Evolutionary conservation across 92 coral and sea anemone species (phyloP).

Genomic region (Paragorgia papillata): DNA sequence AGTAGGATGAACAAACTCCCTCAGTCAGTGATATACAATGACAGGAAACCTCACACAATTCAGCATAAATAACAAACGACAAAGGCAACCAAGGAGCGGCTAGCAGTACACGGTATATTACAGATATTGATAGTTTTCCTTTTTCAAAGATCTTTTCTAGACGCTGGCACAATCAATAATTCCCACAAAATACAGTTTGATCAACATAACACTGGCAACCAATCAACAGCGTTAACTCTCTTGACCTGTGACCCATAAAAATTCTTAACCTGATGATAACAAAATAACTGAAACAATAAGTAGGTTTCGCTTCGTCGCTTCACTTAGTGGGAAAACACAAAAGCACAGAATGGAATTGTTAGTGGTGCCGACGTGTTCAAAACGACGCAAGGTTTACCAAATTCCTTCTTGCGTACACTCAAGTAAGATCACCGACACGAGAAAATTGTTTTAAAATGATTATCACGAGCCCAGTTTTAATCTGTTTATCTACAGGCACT

Average conservation of each 20-base stretch:
- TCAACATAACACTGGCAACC: conserved; percentile 24
- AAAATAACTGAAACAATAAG: background rate
- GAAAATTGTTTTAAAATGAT: background rate
- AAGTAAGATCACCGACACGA: no score
- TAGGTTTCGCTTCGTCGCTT: background rate
- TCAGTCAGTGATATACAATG: background rate
- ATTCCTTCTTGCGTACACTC: background rate
- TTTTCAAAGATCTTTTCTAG: conserved; percentile 3
- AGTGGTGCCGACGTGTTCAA: no score
- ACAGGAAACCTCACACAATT: background rate
- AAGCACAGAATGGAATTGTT: no score
- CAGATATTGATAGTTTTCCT: background rate
- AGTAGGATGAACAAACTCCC: background rate
- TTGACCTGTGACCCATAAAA: conserved; percentile 37
- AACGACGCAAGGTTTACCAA: background rate
- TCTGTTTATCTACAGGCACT: background rate
- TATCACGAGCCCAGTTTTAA: background rate
- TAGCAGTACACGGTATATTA: background rate
- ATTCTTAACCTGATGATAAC: background rate
- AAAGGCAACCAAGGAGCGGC: background rate
- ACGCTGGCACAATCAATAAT: conserved; percentile 10
- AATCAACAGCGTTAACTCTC: conserved; percentile 12
- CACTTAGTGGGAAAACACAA: background rate
- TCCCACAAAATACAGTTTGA: conserved; percentile 27
- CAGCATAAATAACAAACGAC: background rate